Evolutionary conservation across 2,888 invertebrate species (phyloP), one percentile per base, ranked within the genome.

Genomic region (Pocota personata): DNA sequence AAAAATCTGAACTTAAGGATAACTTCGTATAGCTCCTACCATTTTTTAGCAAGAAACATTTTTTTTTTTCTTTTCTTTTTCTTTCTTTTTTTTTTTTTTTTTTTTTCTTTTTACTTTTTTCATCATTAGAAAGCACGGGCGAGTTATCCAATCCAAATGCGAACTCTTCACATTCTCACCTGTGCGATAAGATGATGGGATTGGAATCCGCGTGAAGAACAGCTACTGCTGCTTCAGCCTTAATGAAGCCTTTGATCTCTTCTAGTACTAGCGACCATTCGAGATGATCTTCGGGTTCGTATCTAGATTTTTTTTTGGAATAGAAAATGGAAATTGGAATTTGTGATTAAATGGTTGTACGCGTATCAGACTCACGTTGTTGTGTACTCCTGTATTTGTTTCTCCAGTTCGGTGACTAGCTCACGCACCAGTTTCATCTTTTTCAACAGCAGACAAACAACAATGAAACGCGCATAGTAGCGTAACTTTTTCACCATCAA

Each of bases 401-500:
- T 96, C 90, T 98, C 97, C 90, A 99, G 93, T 93, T 99, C 99
- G 93, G 96, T 95, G 71, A 98, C 96, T 88, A 99, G 93, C 92
- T 99, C 98, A 79, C 96, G 94, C 71, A 99, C 98, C 89, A 98
- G 94, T 91, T 98, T 97, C 95, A 98, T 96, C 92, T 98, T 97
- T 93, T 98, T 97, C 88, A 99, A 94, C 89, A 99, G 94, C 89
- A 99, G 94, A 93, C 98, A 98, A 40, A 99, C 98, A 71, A 98
- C 98, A 90, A 99, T 98, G 93, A 98, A 99, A 87, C 99, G 94
- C 21, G 98, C 98, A 93, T 98, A 99, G 92, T 98, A 99, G 80
- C 96, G 93, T 72, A 99, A 93, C 92, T 99, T 99, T 93, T 99
- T 99, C 87, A 99, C 98, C 97, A 99, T 98, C 87, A 99, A 93